A percentile compares a stretch with the other conserved stretches of the same genome.
phyloP scores from a whole-genome alignment of 2,113 vertebrate species.

The Passer domesticus region DNA sequence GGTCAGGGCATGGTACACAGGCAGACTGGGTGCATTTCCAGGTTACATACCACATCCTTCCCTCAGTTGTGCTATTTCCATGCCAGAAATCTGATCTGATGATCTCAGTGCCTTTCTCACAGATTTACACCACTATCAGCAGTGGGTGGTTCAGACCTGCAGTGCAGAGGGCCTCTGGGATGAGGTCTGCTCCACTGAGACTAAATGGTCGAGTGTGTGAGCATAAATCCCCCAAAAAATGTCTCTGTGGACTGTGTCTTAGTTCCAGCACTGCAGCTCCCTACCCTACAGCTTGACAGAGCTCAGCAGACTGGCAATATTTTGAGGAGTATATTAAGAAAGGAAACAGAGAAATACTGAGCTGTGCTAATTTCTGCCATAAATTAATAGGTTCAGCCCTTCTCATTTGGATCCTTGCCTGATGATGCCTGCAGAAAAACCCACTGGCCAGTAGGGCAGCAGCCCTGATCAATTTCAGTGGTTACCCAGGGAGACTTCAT shows the following conservation, averaged over 20 bases:
- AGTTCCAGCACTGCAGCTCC: neutral
- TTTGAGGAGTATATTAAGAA: neutral
- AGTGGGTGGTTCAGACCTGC: accelerated
- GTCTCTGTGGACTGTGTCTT: neutral
- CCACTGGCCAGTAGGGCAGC: neutral
- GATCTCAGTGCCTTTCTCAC: neutral
- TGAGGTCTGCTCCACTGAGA: neutral
- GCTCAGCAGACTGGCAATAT: neutral
- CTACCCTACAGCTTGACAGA: neutral
- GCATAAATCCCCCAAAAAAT: neutral
- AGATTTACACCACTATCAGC: neutral
- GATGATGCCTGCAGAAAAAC: neutral
- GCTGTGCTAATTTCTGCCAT: neutral
- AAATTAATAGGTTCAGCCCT: neutral
- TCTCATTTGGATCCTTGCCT: conserved; percentile 3
- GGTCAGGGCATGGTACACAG: neutral
- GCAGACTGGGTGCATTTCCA: neutral
- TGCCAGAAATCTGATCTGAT: neutral
- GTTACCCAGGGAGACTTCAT: neutral
- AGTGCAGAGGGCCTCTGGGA: neutral
- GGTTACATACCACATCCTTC: neutral
- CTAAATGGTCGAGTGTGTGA: accelerated
- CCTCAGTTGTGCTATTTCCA: neutral
- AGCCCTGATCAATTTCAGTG: neutral
- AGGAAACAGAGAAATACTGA: neutral